Base-by-base conservation (phyloP, 2,113 vertebrate species). In the Scomber colias region DNA sequence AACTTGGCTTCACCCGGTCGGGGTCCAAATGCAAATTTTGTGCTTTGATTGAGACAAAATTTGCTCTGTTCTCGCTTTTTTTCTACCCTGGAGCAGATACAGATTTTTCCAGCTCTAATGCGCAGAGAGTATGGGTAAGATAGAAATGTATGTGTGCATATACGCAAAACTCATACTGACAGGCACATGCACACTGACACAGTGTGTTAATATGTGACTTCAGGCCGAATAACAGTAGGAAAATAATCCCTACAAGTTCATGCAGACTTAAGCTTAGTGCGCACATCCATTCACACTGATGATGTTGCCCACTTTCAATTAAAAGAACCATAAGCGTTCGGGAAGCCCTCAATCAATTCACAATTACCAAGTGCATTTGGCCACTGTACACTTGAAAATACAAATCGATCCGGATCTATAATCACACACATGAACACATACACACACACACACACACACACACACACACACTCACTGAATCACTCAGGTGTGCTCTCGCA, bases 321-420 rank as follows among this genome's bases (percentile, higher is more conserved):
- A 79, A 85, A 77, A 75, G 48, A 49, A 35, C 48, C 60, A 60
- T 74, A 75, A 82, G 74, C 70, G 0, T 53, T 78, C 27, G 13
- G 15, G 87, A 79, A 85, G 57, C 55, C 21, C 24, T 45, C 31
- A 1, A 88, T 90, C 89, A 82, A 77, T 90, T 75, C 71, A 76
- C 82, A 83, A 80, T 91, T 85, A 89, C 68, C 57, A 40, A 74
- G 69, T 80, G 67, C 10, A 7, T 83, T 87, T 85, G 46, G 69
- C 82, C 75, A 76, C 63, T 85, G 80, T 87, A 76, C 67, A 12
- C 49, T 56, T 65, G 71, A 82, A 90, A 79, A 77, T 75, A 48
- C 72, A 60, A 27, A 67, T 62, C 12, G 24, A 50, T 40, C 49
- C 51, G 7, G 56, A 71, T 90, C 71, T 72, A 88, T 90, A 78